Base-by-base conservation (phyloP, 1,140 invertebrate genomes). In the Drosophila nebulosa region DNA sequence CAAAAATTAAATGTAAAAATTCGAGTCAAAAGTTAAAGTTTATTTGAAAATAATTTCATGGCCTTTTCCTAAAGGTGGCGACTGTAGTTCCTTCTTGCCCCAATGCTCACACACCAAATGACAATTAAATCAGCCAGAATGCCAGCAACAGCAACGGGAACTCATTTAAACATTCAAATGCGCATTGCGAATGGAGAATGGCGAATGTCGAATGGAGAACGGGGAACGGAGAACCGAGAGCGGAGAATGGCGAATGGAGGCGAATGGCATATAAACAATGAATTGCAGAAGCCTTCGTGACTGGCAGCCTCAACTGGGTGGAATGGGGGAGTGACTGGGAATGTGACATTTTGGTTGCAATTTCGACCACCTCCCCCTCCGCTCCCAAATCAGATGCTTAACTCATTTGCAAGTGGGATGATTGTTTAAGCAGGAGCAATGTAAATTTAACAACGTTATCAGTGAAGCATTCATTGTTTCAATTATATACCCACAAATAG, bases 121-220 rank as follows among this genome's bases (percentile, higher is more conserved):
- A 18, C 39, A 46, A 46, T 46, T 46, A 46, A 46, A 46, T 46
- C 39, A 46, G 39, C 16, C 16, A 46, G 39, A 46, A 46, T 46
- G 39, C 39, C 39, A 46, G 16, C 39, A 46, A 42, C 1, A 10
- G 3, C 30, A 32, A 32, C 30, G 30, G 30, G 9, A 32, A 46
- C 39, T 46, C 39, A 46, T 46, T 46, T 21, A 46, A 46, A 46
- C 39, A 46, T 46, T 46, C 39, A 46, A 46, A 46, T 46, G 39
- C 39, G 39, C 39, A 46, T 46, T 46, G 39, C 39, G 39, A 46
- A 32, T 32, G 30, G 30, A 10, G 27, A 10, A 42, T 42, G 14
- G 39, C 1, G 9, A 14, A 42, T 9, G 6, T 5, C 0, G 27
- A 2, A 32, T 32, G 10, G 10, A 0, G 3, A 3, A 46, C 10